Evolutionary conservation across 2,888 invertebrate species (phyloP), one percentile per base, ranked within the genome.

Genomic region (Danaus chrysippus): DNA sequence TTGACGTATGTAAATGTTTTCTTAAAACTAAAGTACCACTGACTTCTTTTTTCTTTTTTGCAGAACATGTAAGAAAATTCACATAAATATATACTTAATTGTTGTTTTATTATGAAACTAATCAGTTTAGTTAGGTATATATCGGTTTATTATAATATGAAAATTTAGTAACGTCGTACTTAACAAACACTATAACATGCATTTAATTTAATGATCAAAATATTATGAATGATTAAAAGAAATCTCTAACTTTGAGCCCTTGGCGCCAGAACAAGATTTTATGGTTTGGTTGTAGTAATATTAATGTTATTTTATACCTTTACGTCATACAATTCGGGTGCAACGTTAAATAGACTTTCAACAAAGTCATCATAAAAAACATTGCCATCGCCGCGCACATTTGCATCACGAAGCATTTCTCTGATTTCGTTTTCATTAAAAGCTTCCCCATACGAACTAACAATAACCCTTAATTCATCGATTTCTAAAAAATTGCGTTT

Each of bases 331-430:
- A 90, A 70, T 71, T 88, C 87, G 3, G 89, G 88, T 1, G 87
- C 86, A 43, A 81, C 46, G 59, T 63, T 81, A 63, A 90, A 89
- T 65, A 90, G 58, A 67, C 77, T 85, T 49, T 88, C 82, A 17
- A 88, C 68, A 68, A 90, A 89, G 57, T 87, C 75, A 55, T 77
- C 76, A 69, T 88, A 88, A 61, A 71, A 75, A 3, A 90, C 75
- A 66, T 82, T 82, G 42, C 90, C 90, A 70, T 86, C 83, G 1
- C 90, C 90, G 42, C 75, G 75, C 3, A 84, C 78, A 66, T 90
- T 83, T 3, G 85, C 86, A 70, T 90, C 89, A 34, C 87, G 82
- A 53, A 83, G 56, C 60, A 88, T 66, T 77, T 90, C 90, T 53
- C 68, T 60, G 5, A 71, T 69, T 76, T 90, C 89, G 8, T 70